Conservation (phyloP, 2,888 invertebrate species). For the Idaea aversata region DNA sequence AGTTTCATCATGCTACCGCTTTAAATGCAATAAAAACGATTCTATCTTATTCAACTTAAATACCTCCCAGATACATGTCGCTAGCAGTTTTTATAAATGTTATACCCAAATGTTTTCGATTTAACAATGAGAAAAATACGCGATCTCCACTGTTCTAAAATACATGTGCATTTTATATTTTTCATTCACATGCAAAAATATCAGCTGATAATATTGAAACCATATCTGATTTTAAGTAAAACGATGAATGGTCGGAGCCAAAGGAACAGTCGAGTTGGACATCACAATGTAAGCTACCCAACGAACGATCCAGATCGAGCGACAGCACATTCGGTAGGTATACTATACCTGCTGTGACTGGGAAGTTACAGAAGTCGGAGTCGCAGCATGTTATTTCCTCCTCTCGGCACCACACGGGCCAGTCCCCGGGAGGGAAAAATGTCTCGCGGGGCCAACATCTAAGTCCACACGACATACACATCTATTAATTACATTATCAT, state of each 20-base stretch:
- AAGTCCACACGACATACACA: constrained; percentile 59
- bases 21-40: constrained; percentile 30
- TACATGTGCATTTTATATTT: constrained; percentile 27
- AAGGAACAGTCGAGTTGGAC: constrained; percentile 37
- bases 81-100: constrained; percentile 3
- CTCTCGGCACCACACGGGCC: constrained; percentile 82
- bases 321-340: constrained; percentile 57
- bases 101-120: constrained; percentile 7
- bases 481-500: background rate
- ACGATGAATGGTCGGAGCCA: constrained; percentile 26
- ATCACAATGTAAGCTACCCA: constrained; percentile 70
- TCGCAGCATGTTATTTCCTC: constrained; percentile 82
- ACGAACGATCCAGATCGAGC: constrained; percentile 31
- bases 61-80: constrained; percentile 4
- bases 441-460: constrained; percentile 82
- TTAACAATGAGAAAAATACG: constrained; percentile 22
- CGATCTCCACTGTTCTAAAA: constrained; percentile 15
- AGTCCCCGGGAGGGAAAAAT: constrained; percentile 81
- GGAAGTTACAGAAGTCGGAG: constrained; percentile 85
- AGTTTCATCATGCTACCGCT: constrained; percentile 39
- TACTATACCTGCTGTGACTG: constrained; percentile 66
- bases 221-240: background rate
- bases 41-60: constrained; percentile 15
- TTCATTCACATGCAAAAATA: constrained; percentile 45
- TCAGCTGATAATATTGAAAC: constrained; percentile 27